Evolutionary conservation across 2,888 invertebrate genomes (phyloP).

Genomic region (Rhagium mordax): DNA sequence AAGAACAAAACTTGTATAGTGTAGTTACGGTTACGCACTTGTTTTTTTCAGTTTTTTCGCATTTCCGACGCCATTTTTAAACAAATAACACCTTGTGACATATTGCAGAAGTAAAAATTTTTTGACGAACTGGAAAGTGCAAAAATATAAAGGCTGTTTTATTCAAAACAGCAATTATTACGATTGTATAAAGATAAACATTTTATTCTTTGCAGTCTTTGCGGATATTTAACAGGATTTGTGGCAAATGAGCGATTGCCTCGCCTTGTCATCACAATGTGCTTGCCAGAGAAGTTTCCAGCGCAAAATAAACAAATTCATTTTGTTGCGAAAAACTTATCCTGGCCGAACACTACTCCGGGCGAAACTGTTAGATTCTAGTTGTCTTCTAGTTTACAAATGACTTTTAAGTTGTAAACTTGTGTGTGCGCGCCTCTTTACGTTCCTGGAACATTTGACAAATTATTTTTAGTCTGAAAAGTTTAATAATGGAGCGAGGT

Average conservation of each 20-base stretch:
- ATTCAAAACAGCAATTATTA: too few species aligned
- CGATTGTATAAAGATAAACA: too few species aligned
- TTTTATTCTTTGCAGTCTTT: neutral
- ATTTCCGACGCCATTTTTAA: too few species aligned
- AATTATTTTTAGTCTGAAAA: conserved; percentile 45
- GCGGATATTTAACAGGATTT: neutral
- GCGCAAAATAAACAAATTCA: neutral
- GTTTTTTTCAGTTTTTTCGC: too few species aligned
- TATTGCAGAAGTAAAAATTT: too few species aligned
- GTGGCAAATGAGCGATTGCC: neutral
- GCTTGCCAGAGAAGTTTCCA: neutral
- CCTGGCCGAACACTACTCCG: neutral
- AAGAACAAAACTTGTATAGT: too few species aligned
- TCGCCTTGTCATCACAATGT: neutral
- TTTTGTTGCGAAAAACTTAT: neutral
- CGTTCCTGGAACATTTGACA: conserved; percentile 43
- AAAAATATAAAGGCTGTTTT: too few species aligned
- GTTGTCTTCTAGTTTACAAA: conserved; percentile 45
- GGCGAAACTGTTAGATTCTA: conserved; percentile 30
- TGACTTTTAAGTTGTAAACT: conserved; percentile 44
- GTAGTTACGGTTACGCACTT: too few species aligned
- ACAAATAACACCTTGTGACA: too few species aligned
- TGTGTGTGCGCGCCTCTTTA: conserved; percentile 32
- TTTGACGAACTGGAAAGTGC: too few species aligned
- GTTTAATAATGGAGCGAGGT: conserved; percentile 43